Percentiles rank a stretch among this genome's conserved stretches.
Conservation (phyloP, 2,888 invertebrate species). For the Melanostoma mellinum region DNA sequence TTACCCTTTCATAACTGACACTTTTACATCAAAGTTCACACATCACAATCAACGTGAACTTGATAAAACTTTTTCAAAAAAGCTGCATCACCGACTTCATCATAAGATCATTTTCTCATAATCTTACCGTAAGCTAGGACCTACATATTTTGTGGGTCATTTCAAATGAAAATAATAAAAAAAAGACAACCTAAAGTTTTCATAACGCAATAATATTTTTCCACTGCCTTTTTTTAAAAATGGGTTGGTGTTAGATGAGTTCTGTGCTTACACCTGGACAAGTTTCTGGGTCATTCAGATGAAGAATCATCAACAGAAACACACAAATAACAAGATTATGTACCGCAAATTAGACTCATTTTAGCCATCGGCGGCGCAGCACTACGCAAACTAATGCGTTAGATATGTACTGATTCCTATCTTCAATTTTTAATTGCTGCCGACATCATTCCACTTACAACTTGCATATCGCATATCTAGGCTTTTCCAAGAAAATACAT, state of each 20-base stretch:
- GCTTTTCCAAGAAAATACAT: slow-evolving; percentile 17
- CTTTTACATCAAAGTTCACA: too few species aligned
- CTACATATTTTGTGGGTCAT: background rate
- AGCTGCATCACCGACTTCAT: too few species aligned
- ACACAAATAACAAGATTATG: slow-evolving; percentile 21
- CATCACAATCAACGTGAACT: too few species aligned
- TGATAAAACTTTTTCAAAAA: too few species aligned
- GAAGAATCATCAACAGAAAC: slow-evolving; percentile 8
- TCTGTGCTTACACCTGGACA: slow-evolving; percentile 34
- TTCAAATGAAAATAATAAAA: background rate
- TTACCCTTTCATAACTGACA: too few species aligned
- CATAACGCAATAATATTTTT: slow-evolving; percentile 1
- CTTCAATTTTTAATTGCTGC: slow-evolving; percentile 55
- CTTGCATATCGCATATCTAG: slow-evolving; percentile 55
- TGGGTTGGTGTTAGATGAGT: slow-evolving; percentile 19
- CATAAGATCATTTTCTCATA: background rate
- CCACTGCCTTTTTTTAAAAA: slow-evolving; percentile 32
- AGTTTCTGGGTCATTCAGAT: slow-evolving; percentile 49
- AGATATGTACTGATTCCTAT: slow-evolving; percentile 43
- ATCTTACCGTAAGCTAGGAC: background rate
- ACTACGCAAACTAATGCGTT: slow-evolving; percentile 50
- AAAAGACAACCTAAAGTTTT: slow-evolving; percentile 2
- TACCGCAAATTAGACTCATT: slow-evolving; percentile 68
- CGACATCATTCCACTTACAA: slow-evolving; percentile 41
- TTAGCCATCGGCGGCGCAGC: slow-evolving; percentile 18